Evolutionary conservation across 2,888 invertebrate species (phyloP).

Genomic region (Listrodromus nycthemerus): DNA sequence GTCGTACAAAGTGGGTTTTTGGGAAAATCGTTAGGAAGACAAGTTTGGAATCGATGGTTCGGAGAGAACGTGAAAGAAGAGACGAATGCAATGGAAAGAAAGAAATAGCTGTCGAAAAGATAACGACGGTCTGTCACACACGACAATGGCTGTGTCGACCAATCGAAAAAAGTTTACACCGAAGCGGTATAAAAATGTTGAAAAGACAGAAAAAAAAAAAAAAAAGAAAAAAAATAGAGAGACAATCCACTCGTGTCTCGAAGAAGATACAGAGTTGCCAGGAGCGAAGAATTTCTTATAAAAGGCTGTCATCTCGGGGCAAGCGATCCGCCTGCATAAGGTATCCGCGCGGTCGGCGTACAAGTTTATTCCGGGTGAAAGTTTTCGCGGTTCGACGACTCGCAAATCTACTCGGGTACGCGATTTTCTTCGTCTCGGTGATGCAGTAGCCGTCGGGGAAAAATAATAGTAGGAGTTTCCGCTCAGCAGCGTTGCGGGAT

Average conservation of each 20-base stretch:
- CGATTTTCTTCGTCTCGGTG: not conserved
- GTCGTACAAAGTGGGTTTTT: not conserved
- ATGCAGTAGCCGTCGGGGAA: not conserved
- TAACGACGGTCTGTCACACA: no score
- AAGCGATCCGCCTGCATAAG: no score
- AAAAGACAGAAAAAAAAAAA: not conserved
- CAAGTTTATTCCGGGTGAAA: no score
- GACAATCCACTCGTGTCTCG: no score
- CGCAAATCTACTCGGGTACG: no score
- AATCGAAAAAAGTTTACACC: not conserved
- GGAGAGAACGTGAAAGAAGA: not conserved
- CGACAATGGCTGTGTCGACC: not conserved
- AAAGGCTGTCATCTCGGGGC: no score
- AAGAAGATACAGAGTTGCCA: no score
- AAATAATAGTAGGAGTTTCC: conserved; percentile 40
- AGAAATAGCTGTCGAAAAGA: no score
- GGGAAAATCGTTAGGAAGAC: not conserved
- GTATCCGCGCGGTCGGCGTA: no score
- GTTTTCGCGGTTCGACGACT: no score
- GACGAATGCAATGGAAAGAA: no score
- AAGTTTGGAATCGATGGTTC: not conserved
- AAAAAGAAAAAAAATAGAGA: not conserved
- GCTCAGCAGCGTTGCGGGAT: conserved; percentile 17
- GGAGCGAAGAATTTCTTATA: no score
- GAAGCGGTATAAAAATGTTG: not conserved